Conservation (phyloP, 2,113 vertebrate species). For the Cromileptes altivelis region DNA sequence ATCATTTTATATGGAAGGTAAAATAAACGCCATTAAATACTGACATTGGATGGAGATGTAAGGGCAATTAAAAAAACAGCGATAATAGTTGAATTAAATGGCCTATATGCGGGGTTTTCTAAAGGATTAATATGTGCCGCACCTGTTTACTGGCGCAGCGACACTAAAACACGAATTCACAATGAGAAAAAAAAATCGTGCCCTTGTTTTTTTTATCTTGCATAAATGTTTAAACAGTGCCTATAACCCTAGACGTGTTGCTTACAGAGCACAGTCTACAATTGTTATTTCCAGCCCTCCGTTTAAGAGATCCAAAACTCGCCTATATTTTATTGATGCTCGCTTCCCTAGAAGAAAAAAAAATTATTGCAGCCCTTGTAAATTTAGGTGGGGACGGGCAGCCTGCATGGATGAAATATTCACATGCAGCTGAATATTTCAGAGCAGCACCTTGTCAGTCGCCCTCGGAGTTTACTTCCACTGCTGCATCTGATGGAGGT, state of each 20-base stretch:
- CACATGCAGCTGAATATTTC: constrained; percentile 75
- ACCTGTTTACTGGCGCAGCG: constrained; percentile 15
- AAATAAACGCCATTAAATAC: neutral
- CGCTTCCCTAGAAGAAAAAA: constrained; percentile 43
- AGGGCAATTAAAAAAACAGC: neutral
- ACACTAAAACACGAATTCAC: constrained; percentile 21
- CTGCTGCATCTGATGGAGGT: constrained; percentile 39
- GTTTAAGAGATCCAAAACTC: constrained; percentile 75
- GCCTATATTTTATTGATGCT: constrained; percentile 73
- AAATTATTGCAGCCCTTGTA: constrained; percentile 56
- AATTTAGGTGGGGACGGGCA: constrained; percentile 61
- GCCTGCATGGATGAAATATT: constrained; percentile 78
- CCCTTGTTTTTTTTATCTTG: neutral
- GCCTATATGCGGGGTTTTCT: neutral
- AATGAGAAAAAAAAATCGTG: neutral
- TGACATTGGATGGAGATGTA: neutral
- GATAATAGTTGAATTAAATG: neutral
- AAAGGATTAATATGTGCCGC: neutral
- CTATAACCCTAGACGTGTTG: constrained; percentile 57
- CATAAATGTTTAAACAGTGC: constrained; percentile 62
- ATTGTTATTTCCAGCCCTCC: constrained; percentile 72
- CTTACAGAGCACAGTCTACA: constrained; percentile 62
- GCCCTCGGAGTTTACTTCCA: constrained; percentile 51
- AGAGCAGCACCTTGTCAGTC: constrained; percentile 73
- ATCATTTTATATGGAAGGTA: neutral